phyloP scores from a whole-genome alignment of 2,113 vertebrate genomes.

The Taxidea taxus region DNA sequence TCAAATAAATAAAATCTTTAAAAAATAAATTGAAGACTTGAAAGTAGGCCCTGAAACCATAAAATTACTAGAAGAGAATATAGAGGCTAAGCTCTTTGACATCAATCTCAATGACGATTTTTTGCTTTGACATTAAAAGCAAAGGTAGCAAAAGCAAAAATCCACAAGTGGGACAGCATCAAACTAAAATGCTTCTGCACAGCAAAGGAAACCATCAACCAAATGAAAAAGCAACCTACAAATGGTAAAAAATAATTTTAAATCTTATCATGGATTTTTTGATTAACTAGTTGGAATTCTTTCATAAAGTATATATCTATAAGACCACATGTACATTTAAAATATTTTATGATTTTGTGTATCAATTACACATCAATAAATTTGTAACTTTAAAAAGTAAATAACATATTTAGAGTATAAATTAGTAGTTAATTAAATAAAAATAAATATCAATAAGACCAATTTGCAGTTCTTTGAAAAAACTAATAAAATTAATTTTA shows the following conservation, averaged over 20 bases:
- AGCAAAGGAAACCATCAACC: too few species aligned
- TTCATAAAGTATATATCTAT: background rate
- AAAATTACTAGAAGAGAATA: background rate
- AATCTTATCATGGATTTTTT: background rate
- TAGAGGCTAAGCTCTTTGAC: background rate
- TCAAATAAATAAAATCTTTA: too few species aligned
- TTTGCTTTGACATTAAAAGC: background rate
- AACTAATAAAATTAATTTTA: background rate
- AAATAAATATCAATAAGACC: background rate
- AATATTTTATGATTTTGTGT: background rate
- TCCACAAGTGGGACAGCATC: background rate
- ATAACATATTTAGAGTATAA: background rate
- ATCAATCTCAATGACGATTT: background rate
- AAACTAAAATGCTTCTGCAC: background rate
- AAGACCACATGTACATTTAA: background rate
- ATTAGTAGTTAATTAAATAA: background rate
- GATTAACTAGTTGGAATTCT: background rate
- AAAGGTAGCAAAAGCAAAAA: background rate
- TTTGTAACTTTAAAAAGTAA: background rate
- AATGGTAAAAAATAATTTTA: background rate
- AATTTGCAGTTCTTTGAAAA: background rate
- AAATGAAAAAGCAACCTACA: background rate
- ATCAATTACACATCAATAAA: background rate
- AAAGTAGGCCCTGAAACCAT: background rate
- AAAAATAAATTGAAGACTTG: background rate